Evolutionary conservation across 2,113 vertebrate species (phyloP).

Genomic region (Synchiropus splendidus): DNA sequence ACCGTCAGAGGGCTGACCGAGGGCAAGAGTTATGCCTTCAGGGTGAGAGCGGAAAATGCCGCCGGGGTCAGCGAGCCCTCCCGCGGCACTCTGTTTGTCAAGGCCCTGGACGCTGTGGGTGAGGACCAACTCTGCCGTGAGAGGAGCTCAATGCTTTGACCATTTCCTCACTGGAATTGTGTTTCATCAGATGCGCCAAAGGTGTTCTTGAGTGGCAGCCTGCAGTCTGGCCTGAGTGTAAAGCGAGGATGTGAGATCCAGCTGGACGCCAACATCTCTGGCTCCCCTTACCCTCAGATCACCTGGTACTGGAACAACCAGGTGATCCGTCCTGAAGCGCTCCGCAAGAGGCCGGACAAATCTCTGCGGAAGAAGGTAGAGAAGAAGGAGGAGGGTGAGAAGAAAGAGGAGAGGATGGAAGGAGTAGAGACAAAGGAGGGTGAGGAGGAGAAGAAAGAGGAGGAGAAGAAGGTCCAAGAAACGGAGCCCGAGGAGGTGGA

Average conservation of each 20-base stretch:
- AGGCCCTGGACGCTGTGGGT: slow-evolving; percentile 81
- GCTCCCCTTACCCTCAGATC: slow-evolving; percentile 87
- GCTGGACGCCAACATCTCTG: slow-evolving; percentile 84
- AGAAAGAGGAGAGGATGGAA: slow-evolving; percentile 58
- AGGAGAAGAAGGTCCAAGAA: slow-evolving; percentile 17
- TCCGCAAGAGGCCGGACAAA: slow-evolving; percentile 75
- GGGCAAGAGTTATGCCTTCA: slow-evolving; percentile 85
- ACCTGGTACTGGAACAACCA: slow-evolving; percentile 87
- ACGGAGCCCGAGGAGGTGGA: slow-evolving; percentile 8
- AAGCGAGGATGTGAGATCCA: slow-evolving; percentile 81
- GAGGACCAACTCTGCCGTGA: slow-evolving; percentile 13
- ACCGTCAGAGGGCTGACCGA: slow-evolving; percentile 82
- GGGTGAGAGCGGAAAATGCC: slow-evolving; percentile 85
- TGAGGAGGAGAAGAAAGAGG: slow-evolving; percentile 9
- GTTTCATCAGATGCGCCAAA: slow-evolving; percentile 78
- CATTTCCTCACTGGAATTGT: neutral
- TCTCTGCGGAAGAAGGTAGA: slow-evolving; percentile 72
- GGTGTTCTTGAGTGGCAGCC: slow-evolving; percentile 81
- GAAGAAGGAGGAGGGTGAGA: slow-evolving; percentile 51
- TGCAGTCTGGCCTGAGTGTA: slow-evolving; percentile 80
- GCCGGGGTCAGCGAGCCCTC: slow-evolving; percentile 92
- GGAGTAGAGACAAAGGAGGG: slow-evolving; percentile 6
- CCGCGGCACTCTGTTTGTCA: slow-evolving; percentile 74
- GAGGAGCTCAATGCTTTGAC: neutral
- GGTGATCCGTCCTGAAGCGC: slow-evolving; percentile 76